These are phyloP conservation scores for Strix occidentalis DNA, from an alignment of 2,797 vertebrate genomes.

Conservation along the genomic window DNA sequence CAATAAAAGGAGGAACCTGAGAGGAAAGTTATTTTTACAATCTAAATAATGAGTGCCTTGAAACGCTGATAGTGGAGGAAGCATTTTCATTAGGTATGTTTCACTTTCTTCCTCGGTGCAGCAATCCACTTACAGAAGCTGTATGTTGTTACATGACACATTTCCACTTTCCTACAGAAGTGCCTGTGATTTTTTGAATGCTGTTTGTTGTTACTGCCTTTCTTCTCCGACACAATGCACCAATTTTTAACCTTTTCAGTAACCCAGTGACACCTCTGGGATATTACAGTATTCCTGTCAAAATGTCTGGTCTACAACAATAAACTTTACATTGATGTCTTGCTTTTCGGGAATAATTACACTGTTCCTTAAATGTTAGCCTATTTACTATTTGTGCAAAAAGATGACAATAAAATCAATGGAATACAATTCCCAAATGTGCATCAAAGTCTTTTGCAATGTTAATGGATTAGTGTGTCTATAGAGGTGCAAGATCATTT, in stretches of 20 bases:
- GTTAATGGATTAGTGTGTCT: slow-evolving; percentile 69
- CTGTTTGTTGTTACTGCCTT: slow-evolving; percentile 53
- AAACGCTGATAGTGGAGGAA: not conserved
- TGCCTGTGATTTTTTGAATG: slow-evolving; percentile 42
- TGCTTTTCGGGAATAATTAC: slow-evolving; percentile 82
- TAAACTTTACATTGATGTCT: slow-evolving; percentile 81
- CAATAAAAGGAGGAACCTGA: not conserved
- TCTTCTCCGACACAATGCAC: slow-evolving; percentile 11
- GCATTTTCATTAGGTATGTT: slow-evolving; percentile 32
- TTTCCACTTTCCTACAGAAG: slow-evolving; percentile 38
- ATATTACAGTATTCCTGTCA: slow-evolving; percentile 71
- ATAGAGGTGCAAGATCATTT: slow-evolving; percentile 46
- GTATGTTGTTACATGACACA: slow-evolving; percentile 38
- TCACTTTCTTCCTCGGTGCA: slow-evolving; percentile 15
- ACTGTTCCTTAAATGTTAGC: slow-evolving; percentile 77
- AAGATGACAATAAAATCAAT: slow-evolving; percentile 82
- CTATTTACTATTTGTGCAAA: slow-evolving; percentile 78
- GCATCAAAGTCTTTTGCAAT: slow-evolving; percentile 73
- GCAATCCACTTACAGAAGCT: slow-evolving; percentile 25
- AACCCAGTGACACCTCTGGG: slow-evolving; percentile 64
- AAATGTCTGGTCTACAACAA: slow-evolving; percentile 67
- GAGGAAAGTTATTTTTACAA: slow-evolving; percentile 33
- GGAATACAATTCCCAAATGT: slow-evolving; percentile 71
- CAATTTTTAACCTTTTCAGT: slow-evolving; percentile 73
- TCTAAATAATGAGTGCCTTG: not conserved